Evolutionary conservation across 2,113 vertebrate genomes (phyloP).

Genomic region (Elanoides forficatus): DNA sequence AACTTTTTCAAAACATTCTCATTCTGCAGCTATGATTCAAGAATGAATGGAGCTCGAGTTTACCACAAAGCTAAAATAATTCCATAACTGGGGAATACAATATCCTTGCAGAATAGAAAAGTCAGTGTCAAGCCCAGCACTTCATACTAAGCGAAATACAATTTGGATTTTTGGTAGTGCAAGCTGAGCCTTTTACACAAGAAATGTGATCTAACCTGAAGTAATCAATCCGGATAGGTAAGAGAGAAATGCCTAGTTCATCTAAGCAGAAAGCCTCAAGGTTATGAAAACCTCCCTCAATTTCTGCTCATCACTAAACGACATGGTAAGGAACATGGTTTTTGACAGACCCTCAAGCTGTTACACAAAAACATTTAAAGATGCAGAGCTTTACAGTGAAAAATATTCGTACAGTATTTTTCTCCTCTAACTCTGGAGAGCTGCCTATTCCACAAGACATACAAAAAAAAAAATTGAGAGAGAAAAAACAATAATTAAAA

Average conservation of each 20-base stretch:
- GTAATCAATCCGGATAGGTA: not conserved
- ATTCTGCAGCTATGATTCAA: not conserved
- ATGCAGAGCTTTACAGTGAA: not conserved
- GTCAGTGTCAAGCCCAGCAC: not conserved
- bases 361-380: not conserved
- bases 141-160: not conserved
- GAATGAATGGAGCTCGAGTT: not conserved
- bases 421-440: not conserved
- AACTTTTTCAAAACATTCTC: not conserved
- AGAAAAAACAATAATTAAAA: not conserved
- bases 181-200: not conserved
- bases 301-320: not conserved
- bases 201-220: not conserved
- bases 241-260: constrained; percentile 1
- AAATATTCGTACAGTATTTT: not conserved
- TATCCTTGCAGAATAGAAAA: not conserved
- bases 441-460: not conserved
- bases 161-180: not conserved
- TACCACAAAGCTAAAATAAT: not conserved
- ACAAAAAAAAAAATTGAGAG: not conserved
- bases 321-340: not conserved
- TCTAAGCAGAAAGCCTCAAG: constrained; percentile 18
- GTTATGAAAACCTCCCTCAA: not conserved
- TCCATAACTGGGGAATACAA: not conserved
- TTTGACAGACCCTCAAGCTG: constrained; percentile 22